A percentile compares a stretch with the other conserved stretches of the same genome.
Conservation (phyloP, 2,113 vertebrate species). For the Erinaceus europaeus region DNA sequence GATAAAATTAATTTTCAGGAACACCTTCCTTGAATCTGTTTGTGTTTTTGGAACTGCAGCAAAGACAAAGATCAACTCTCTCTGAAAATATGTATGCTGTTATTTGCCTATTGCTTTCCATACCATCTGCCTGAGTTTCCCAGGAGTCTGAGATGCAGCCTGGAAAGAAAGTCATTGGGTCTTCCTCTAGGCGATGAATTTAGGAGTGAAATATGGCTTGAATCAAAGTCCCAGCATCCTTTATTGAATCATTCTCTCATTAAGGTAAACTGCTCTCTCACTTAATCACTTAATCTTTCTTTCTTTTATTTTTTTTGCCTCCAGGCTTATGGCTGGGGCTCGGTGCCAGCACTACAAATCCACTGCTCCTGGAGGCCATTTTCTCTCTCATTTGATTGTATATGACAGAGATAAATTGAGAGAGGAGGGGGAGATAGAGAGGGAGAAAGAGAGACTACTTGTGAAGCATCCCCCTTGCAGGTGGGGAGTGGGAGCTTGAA, state of each 20-base stretch:
- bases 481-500: no score
- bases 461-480: no score
- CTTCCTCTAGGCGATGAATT: background rate
- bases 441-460: no score
- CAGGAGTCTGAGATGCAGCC: background rate
- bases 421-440: no score
- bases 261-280: background rate
- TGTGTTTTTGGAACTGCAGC: conserved; percentile 5
- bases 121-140: background rate
- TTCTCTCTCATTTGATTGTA: no score
- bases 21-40: background rate
- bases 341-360: no score
- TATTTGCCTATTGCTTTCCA: background rate
- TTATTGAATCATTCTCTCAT: background rate
- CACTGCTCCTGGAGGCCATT: no score
- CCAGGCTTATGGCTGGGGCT: no score
- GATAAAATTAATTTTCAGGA: conserved; percentile 51
- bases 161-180: background rate
- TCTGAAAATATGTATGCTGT: background rate
- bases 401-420: no score
- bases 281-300: no score
- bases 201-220: background rate
- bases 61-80: background rate
- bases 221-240: background rate
- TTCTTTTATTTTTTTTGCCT: no score